These are phyloP conservation scores for Cryptocheilus praepositus DNA, from an alignment of 2,888 invertebrate genomes.

Conservation along the genomic window DNA sequence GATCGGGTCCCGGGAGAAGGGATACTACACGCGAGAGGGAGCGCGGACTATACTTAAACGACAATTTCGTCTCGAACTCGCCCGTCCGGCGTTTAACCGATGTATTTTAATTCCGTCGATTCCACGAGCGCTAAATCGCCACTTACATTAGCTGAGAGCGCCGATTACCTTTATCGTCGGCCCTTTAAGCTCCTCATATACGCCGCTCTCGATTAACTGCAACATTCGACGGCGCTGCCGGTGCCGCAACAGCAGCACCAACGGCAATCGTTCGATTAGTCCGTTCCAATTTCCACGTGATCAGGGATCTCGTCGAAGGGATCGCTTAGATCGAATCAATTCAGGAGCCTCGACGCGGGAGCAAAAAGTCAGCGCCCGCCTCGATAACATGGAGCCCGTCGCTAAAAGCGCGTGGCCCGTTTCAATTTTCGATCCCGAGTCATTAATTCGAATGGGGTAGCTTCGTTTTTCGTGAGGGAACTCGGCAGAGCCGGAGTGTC, in stretches of 20 bases:
- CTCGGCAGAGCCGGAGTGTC: neutral
- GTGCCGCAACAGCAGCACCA: neutral
- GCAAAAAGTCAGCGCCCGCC: too few species aligned
- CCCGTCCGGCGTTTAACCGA: slow-evolving; percentile 39
- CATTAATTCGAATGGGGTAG: too few species aligned
- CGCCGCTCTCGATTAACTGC: slow-evolving; percentile 42
- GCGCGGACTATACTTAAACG: slow-evolving; percentile 46
- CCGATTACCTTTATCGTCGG: slow-evolving; percentile 51
- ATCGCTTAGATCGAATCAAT: slow-evolving; percentile 5
- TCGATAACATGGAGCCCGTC: too few species aligned
- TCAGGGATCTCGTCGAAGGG: neutral
- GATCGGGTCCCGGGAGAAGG: slow-evolving; percentile 10
- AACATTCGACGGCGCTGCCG: slow-evolving; percentile 40
- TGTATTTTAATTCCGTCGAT: slow-evolving; percentile 56
- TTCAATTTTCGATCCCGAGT: slow-evolving; percentile 1
- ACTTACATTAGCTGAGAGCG: slow-evolving; percentile 48
- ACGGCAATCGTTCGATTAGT: slow-evolving; percentile 10
- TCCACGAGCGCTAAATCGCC: slow-evolving; percentile 47
- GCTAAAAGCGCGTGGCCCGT: too few species aligned
- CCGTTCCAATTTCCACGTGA: slow-evolving; percentile 10
- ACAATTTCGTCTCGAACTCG: slow-evolving; percentile 41
- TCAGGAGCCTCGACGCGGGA: neutral
- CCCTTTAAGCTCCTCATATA: slow-evolving; percentile 39
- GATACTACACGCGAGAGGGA: slow-evolving; percentile 21
- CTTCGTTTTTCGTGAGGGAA: neutral